Evolutionary conservation across 2,888 invertebrate genomes (phyloP), one percentile per base, ranked within the genome.

Genomic region (Silvanus unidentatus): DNA sequence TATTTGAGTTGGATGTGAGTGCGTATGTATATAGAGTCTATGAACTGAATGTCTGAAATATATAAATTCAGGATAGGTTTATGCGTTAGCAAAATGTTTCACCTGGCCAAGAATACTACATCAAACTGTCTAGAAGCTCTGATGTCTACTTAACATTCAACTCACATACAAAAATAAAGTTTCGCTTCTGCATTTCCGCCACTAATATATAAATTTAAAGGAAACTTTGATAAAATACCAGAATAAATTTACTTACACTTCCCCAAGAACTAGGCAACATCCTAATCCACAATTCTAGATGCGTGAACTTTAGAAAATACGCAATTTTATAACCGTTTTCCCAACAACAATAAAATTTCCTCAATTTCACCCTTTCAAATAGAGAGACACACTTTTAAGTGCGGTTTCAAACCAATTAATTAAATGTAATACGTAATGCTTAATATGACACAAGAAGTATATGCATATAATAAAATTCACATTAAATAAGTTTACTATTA

Each of bases 71-170:
- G 42, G 43, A 45, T n/a, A n/a, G n/a, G n/a, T n/a, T n/a, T 54
- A 50, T 49, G 50, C 44, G 47, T 32, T 32, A 12, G 39, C 42
- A 49, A 45, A 51, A 47, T 49, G 47, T 55, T 55, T 52, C 45
- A 63, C 60, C 62, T 61, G 55, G 54, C 55, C 57, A 50, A 56
- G 22, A 57, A 54, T 57, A 59, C 60, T 63, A 62, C 56, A 63
- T 63, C 63, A 63, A 62, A 57, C 63, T 63, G 63, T 62, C 63
- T 56, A 44, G 52, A 55, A 63, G 58, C 54, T 58, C 54, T 47
- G 56, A 61, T 57, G 58, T 59, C 59, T 62, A 58, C 55, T 60
- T 60, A 57, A 54, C 52, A 60, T 62, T 60, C 60, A 44, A 43
- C 44, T 44, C 58, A 49, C 55, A 51, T 49, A 40, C 22, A 36